These are phyloP conservation scores for Cyprinodon variegatus DNA, from an alignment of 2,113 vertebrate genomes.

Conservation along the genomic window DNA sequence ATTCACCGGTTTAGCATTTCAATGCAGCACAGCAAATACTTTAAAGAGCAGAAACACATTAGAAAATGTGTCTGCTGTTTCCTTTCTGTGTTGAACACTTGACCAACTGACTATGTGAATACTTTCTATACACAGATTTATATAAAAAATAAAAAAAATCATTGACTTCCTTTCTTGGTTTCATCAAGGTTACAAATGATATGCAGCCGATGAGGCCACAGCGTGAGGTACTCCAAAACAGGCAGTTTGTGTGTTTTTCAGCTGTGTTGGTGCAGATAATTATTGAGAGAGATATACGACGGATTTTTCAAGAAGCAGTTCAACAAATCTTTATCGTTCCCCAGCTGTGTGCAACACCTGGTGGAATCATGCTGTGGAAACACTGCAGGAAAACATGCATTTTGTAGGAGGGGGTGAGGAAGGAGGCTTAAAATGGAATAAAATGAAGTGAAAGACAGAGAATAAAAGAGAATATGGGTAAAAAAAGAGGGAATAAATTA, in stretches of 20 bases:
- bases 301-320: constrained; percentile 47
- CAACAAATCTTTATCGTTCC: constrained; percentile 36
- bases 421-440: neutral
- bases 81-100: constrained; percentile 52
- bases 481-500: neutral
- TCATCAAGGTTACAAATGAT: constrained; percentile 19
- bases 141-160: constrained; percentile 10
- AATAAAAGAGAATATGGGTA: neutral
- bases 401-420: constrained; percentile 1
- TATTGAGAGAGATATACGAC: constrained; percentile 28
- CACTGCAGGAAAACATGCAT: constrained; percentile 21
- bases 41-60: constrained; percentile 5
- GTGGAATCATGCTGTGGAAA: constrained; percentile 44
- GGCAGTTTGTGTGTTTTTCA: constrained; percentile 31
- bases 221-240: constrained; percentile 38
- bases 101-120: constrained; percentile 28
- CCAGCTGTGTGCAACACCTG: constrained; percentile 66
- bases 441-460: neutral
- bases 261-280: constrained; percentile 31
- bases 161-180: constrained; percentile 10
- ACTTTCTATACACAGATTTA: constrained; percentile 19
- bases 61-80: constrained; percentile 23
- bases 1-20: constrained; percentile 19
- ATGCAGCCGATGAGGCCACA: constrained; percentile 29
- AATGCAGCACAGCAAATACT: constrained; percentile 23